Evolutionary conservation across 2,888 invertebrate genomes (phyloP), one percentile per base, ranked within the genome.

Genomic region (Darwinula stevensoni): DNA sequence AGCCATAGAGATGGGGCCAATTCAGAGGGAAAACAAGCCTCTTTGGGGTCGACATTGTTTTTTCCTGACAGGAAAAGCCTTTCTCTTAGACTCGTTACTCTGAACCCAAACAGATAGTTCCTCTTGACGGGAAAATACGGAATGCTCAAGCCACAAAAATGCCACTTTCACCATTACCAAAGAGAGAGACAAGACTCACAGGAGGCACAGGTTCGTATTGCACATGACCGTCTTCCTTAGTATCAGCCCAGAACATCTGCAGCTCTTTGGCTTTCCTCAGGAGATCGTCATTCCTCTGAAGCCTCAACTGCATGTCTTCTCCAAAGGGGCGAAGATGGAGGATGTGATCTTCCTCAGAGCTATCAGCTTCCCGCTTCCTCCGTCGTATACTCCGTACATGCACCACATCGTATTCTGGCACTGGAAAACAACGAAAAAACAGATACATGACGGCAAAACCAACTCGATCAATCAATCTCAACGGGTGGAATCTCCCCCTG

Each of bases 351-450:
- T 38, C 36, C 14, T 31, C 38, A 11, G 29, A 26, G 4, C 31
- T 30, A 17, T 29, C 29, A 3, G 36, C 27, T 4, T 38, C 36
- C 28, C 42, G 27, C 33, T 41, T 42, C 6, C 34, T 32, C 14
- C n/a, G n/a, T n/a, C n/a, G n/a, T n/a, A 45, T 36, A 17, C 44
- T 40, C 35, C 43, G 40, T 39, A 80, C 59, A 40, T 68, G 65
- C 33, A 80, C 65, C 43, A 78, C 58, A 56, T 80, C 73, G 53
- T 82, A 82, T 42, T 68, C 61, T 38, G 82, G 82, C 44, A 82
- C 66, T 65, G 45, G 4, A 45, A 47, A 36, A 9, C 16, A 17
- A 16, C 11, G 14, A 11, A 12, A 11, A 12, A 26, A 5, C n/a
- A n/a, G n/a, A n/a, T n/a, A n/a, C n/a, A n/a, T n/a, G n/a, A n/a